These are phyloP conservation scores for Indicator maculatus DNA, from an alignment of 2,113 vertebrate genomes.

Conservation along the genomic window DNA sequence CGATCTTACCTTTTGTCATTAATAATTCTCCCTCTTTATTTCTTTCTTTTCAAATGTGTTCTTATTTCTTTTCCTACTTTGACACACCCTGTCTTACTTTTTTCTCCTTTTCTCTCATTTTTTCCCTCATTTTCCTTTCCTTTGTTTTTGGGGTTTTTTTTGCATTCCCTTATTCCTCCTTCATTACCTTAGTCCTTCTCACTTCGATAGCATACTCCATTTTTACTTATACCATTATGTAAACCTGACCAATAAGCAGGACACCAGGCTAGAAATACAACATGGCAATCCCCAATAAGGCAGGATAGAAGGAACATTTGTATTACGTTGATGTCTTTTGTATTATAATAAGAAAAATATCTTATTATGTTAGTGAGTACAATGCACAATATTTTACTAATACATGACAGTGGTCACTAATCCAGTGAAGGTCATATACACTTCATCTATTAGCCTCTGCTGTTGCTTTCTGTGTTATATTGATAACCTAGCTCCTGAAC, in stretches of 20 bases:
- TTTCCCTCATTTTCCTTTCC: not conserved
- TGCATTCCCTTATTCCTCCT: not conserved
- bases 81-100: not conserved
- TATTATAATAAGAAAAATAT: conserved; percentile 66
- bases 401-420: conserved; percentile 67
- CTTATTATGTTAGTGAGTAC: conserved; percentile 52
- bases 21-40: not conserved
- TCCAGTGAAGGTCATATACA: conserved; percentile 67
- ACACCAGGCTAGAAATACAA: conserved; percentile 59
- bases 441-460: conserved; percentile 68
- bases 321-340: conserved; percentile 46
- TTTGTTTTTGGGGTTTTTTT: not conserved
- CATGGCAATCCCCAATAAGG: conserved; percentile 73
- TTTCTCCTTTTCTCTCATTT: not conserved
- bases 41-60: not conserved
- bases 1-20: not conserved
- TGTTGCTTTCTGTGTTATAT: conserved; percentile 72
- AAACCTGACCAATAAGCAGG: conserved; percentile 57
- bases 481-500: conserved; percentile 75
- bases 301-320: conserved; percentile 55
- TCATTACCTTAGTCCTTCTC: conserved; percentile 20
- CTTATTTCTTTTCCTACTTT: not conserved
- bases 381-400: conserved; percentile 64
- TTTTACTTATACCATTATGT: conserved; percentile 38
- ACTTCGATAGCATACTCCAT: conserved; percentile 62